Evolutionary conservation across 2,888 invertebrate species (phyloP), one percentile per base, ranked within the genome.

Genomic region (Bellardia bayeri): DNA sequence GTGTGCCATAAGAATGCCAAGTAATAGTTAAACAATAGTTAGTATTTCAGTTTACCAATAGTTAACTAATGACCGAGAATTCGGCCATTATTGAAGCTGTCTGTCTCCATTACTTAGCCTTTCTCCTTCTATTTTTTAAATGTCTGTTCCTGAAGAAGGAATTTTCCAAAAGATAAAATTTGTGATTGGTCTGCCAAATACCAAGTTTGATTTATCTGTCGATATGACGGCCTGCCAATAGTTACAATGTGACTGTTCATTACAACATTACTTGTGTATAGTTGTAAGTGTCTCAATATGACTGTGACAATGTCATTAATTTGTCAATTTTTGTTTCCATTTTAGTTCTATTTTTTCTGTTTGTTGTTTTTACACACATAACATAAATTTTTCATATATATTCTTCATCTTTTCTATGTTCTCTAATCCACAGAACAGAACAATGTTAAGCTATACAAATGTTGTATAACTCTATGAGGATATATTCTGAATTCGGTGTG

Each of bases 291-390:
- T 74, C 4, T 45, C 14, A 14, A 11, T n/a, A 14, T 45, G 61
- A 11, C 64, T 81, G 23, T 63, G 45, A 64, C 82, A 86, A 54
- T 33, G 33, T 83, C 71, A 80, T 76, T 83, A 68, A 83, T 51
- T 75, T 80, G 74, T 61, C 54, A 75, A n/a, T 42, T 66, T 74
- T 30, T 68, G 3, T 58, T 40, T n/a, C 51, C 7, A 13, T 76
- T 16, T 64, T 23, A 2, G 23, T 61, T 51, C 2, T 63, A 2
- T 16, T 2, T 30, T 51, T 23, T 49, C 30, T 37, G 14, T 30
- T 69, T 11, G 23, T 61, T 61, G 2, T 63, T 13, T 5, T 11
- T 11, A 23, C 23, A 23, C 33, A 33, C 14, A 49, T 37, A 6
- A 71, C 37, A 40, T 54, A 23, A 40, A 71, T 54, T 71, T 56